phyloP scores from a whole-genome alignment of 2,888 invertebrate species.

The Noctua comes region DNA sequence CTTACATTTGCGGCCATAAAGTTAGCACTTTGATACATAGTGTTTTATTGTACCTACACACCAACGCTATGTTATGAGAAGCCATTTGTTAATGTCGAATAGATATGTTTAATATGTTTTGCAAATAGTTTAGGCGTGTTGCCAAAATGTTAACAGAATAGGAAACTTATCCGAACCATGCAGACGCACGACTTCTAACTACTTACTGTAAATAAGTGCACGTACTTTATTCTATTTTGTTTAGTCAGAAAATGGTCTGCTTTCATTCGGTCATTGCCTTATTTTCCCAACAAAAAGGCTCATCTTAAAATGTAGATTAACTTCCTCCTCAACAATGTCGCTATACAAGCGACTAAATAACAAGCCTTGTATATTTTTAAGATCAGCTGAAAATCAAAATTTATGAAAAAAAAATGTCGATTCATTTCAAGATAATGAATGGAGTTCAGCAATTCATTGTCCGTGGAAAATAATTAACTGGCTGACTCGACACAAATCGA shows the following conservation, averaged over 20 bases:
- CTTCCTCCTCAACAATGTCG: slow-evolving; percentile 46
- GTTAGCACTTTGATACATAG: slow-evolving; percentile 62
- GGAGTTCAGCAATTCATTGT: slow-evolving; percentile 84
- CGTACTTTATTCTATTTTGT: slow-evolving; percentile 49
- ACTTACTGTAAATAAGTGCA: slow-evolving; percentile 66
- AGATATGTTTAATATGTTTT: slow-evolving; percentile 77
- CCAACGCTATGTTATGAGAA: slow-evolving; percentile 71
- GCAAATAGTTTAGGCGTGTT: slow-evolving; percentile 76
- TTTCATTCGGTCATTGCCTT: slow-evolving; percentile 41
- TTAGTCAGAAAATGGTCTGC: slow-evolving; percentile 21
- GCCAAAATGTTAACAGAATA: slow-evolving; percentile 78
- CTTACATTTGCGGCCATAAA: slow-evolving; percentile 62
- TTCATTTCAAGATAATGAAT: slow-evolving; percentile 80
- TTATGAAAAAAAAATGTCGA: slow-evolving; percentile 72
- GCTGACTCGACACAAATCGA: slow-evolving; percentile 85
- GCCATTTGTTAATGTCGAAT: slow-evolving; percentile 77
- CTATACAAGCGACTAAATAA: slow-evolving; percentile 47
- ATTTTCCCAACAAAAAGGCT: slow-evolving; percentile 13
- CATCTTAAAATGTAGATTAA: slow-evolving; percentile 30
- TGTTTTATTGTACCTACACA: slow-evolving; percentile 61
- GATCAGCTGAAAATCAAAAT: slow-evolving; percentile 70
- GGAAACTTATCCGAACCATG: slow-evolving; percentile 71
- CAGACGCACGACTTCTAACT: slow-evolving; percentile 62
- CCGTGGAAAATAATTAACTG: slow-evolving; percentile 87
- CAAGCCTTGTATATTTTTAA: slow-evolving; percentile 55